Conservation (phyloP, 92 coral and sea anemone genomes). For the Meandrina meandrites region DNA sequence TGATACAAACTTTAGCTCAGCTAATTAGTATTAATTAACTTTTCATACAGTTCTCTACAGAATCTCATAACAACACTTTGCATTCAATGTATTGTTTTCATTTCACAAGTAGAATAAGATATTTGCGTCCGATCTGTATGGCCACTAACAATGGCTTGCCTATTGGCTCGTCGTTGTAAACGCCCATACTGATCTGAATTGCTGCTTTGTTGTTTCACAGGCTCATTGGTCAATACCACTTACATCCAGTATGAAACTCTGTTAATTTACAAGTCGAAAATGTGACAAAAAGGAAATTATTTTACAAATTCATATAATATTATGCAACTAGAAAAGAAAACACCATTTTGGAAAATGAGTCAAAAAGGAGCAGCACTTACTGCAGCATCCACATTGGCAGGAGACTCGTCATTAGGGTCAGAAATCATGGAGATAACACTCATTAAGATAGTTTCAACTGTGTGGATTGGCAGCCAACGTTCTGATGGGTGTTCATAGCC, state of each 20-base stretch:
- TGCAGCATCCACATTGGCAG: slow-evolving; percentile 99
- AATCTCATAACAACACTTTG: too few species aligned
- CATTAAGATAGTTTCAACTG: slow-evolving; percentile 87
- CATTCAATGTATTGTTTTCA: too few species aligned
- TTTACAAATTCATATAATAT: background rate
- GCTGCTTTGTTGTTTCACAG: background rate
- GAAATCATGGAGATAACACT: slow-evolving; percentile 99
- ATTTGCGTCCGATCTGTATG: too few species aligned
- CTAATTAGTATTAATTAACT: too few species aligned
- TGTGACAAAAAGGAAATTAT: too few species aligned
- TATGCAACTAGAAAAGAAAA: background rate
- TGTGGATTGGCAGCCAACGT: slow-evolving; percentile 96
- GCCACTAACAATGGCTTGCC: too few species aligned
- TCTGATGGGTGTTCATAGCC: slow-evolving; percentile 93
- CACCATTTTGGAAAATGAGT: too few species aligned
- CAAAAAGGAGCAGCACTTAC: slow-evolving; percentile 66
- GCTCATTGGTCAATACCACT: background rate
- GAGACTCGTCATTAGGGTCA: slow-evolving; percentile 99
- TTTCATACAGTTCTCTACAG: too few species aligned
- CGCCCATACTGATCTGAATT: too few species aligned
- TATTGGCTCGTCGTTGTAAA: too few species aligned
- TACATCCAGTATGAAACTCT: background rate
- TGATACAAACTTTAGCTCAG: too few species aligned
- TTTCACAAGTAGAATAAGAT: too few species aligned
- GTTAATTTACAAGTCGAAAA: background rate